Evolutionary conservation across 2,888 invertebrate genomes (phyloP).

Genomic region (Athalia rosae): DNA sequence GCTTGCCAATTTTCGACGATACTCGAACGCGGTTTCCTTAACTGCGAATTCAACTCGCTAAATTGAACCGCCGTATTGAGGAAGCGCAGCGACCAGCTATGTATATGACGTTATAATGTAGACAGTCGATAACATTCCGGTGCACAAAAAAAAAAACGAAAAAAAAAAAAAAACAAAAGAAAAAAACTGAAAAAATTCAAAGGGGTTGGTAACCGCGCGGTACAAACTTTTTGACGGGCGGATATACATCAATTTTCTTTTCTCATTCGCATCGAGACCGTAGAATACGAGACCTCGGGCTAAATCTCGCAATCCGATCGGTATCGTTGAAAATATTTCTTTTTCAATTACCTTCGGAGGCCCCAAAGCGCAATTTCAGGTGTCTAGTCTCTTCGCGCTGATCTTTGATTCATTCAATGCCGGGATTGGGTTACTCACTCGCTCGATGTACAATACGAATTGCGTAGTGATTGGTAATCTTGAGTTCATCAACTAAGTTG

Average conservation of each 20-base stretch:
- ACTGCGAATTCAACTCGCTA: constrained; percentile 32
- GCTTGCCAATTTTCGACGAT: constrained; percentile 22
- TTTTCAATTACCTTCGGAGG: constrained; percentile 11
- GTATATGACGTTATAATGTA: too few relatives aligned
- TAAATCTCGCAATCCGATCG: too few relatives aligned
- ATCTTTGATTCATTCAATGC: not conserved
- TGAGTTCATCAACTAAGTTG: constrained; percentile 65
- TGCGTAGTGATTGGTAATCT: constrained; percentile 4
- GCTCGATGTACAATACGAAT: constrained; percentile 1
- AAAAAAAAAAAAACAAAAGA: too few relatives aligned
- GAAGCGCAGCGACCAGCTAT: too few relatives aligned
- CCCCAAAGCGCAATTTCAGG: not conserved
- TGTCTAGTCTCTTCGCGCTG: not conserved
- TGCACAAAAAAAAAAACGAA: too few relatives aligned
- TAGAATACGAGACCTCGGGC: too few relatives aligned
- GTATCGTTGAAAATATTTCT: not conserved
- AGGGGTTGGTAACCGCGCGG: too few relatives aligned
- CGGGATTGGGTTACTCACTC: not conserved
- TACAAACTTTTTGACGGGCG: too few relatives aligned
- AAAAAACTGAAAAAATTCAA: too few relatives aligned
- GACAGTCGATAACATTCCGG: too few relatives aligned
- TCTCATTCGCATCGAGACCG: too few relatives aligned
- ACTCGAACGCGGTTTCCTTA: constrained; percentile 31
- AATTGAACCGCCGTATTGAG: constrained; percentile 15
- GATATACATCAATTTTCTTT: too few relatives aligned